Conservation (phyloP, 2,797 vertebrate species). For the Pachyuromys duprasi region DNA sequence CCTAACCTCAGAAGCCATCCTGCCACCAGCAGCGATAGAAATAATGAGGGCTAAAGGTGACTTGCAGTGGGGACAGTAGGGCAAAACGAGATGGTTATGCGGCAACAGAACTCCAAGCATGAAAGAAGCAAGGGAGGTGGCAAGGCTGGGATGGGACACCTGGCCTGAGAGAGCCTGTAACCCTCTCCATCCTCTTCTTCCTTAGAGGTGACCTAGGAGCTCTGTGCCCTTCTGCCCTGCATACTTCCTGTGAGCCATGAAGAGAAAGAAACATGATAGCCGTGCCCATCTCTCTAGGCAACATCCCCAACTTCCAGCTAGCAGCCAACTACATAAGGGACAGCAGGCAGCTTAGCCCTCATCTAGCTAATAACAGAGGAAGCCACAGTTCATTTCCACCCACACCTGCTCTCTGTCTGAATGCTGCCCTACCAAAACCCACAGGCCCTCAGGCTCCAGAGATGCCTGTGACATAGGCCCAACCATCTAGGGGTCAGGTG, state of each 20-base stretch:
- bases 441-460: background rate
- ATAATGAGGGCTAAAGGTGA: background rate
- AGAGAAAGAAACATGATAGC: background rate
- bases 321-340: background rate
- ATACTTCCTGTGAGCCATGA: background rate
- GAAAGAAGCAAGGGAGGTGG: background rate
- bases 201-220: background rate
- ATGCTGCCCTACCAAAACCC: background rate
- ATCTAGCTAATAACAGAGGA: background rate
- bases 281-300: rapidly evolving
- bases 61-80: background rate
- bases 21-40: background rate
- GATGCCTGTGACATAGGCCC: background rate
- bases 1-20: background rate
- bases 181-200: background rate
- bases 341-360: background rate
- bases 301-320: background rate
- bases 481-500: background rate
- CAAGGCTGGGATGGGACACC: too few species aligned
- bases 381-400: background rate
- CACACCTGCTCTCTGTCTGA: background rate
- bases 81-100: background rate
- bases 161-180: background rate
- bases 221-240: background rate
- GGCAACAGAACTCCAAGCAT: background rate